These are phyloP conservation scores for Thunnus thynnus DNA, from an alignment of 2,113 vertebrate species.

Conservation along the genomic window DNA sequence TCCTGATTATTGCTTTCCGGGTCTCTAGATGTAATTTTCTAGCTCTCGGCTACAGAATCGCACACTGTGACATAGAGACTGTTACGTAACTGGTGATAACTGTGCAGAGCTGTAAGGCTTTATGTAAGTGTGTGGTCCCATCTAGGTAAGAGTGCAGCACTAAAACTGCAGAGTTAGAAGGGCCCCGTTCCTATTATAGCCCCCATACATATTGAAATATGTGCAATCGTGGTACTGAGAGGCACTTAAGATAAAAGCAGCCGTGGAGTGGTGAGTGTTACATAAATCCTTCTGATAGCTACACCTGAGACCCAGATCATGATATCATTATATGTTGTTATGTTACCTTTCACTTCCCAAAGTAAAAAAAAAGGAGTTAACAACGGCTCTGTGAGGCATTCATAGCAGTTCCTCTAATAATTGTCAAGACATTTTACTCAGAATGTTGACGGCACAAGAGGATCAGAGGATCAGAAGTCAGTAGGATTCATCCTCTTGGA, in stretches of 20 bases:
- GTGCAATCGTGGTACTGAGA: background rate
- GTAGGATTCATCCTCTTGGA: too few species aligned
- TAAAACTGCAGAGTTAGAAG: background rate
- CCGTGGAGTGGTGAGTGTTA: background rate
- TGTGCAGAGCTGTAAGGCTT: conserved; percentile 5
- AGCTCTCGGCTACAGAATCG: background rate
- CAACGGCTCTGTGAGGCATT: too few species aligned
- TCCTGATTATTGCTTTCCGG: conserved; percentile 15
- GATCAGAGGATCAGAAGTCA: too few species aligned
- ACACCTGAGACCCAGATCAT: background rate
- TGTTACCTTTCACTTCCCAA: background rate
- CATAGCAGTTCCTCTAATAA: too few species aligned
- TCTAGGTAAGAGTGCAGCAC: background rate
- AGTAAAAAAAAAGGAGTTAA: too few species aligned
- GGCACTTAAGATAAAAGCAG: conserved; percentile 6
- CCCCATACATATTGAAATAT: background rate
- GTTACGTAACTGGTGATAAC: conserved; percentile 22
- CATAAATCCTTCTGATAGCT: conserved; percentile 1
- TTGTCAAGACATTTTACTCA: too few species aligned
- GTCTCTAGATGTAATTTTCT: conserved; percentile 27
- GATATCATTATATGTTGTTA: background rate
- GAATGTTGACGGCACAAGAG: too few species aligned
- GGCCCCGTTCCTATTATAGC: background rate
- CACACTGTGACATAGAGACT: background rate
- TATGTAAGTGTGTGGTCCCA: conserved; percentile 2